A percentile compares a stretch with the other conserved stretches of the same genome.
phyloP scores from a whole-genome alignment of 2,888 invertebrate species.

The Galerucella calmariensis region DNA sequence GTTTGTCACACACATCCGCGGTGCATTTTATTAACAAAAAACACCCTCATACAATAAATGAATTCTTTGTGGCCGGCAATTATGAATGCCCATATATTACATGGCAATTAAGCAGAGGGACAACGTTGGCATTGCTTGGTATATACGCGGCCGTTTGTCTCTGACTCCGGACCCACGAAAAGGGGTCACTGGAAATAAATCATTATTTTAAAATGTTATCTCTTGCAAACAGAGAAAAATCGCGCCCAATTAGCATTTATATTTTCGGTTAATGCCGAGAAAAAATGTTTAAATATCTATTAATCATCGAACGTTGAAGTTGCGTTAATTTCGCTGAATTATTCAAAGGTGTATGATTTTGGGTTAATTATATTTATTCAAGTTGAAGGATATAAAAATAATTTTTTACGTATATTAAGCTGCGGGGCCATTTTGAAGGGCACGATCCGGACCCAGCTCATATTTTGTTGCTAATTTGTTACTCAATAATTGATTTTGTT shows the following conservation, averaged over 20 bases:
- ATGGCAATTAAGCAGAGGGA: constrained; percentile 62
- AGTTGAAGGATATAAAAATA: not conserved
- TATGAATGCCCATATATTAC: constrained; percentile 62
- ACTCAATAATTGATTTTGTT: too few relatives aligned
- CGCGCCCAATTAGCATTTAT: constrained; percentile 54
- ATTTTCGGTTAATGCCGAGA: constrained; percentile 49
- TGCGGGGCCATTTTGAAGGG: too few relatives aligned
- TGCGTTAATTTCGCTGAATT: not conserved
- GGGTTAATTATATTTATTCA: not conserved
- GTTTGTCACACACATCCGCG: constrained; percentile 50
- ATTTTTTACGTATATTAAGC: too few relatives aligned
- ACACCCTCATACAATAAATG: constrained; percentile 56
- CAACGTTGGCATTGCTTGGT: constrained; percentile 48
- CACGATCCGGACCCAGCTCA: too few relatives aligned
- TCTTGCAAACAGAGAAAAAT: constrained; percentile 56
- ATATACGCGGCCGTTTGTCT: constrained; percentile 50
- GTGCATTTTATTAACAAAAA: constrained; percentile 55
- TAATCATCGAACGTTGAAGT: constrained; percentile 19
- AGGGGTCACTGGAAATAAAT: constrained; percentile 53
- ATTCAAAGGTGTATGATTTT: constrained; percentile 2
- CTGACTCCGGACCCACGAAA: constrained; percentile 46
- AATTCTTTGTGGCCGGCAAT: constrained; percentile 61
- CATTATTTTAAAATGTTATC: constrained; percentile 57
- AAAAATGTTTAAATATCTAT: constrained; percentile 42
- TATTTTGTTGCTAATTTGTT: too few relatives aligned